Percentiles rank a stretch among this genome's conserved stretches.
Conservation (phyloP, 2,113 vertebrate genomes). For the Planiliza haematocheilus region DNA sequence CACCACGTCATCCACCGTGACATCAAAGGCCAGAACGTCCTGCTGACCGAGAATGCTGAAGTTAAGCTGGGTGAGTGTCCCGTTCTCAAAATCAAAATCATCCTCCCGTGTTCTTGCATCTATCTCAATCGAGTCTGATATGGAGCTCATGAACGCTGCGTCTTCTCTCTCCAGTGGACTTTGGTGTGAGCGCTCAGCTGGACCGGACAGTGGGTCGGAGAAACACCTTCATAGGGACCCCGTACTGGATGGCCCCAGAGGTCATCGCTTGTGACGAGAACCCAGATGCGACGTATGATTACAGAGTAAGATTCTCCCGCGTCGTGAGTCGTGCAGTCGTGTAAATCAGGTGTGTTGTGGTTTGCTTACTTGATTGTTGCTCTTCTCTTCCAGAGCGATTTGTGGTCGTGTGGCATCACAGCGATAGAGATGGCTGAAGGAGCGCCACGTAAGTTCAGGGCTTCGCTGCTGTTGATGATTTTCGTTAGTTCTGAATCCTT, state of each 20-base stretch:
- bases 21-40: slow-evolving; percentile 82
- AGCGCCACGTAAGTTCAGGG: slow-evolving; percentile 92
- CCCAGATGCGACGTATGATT: slow-evolving; percentile 98
- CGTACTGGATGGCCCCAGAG: slow-evolving; percentile 99
- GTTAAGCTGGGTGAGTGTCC: slow-evolving; percentile 75
- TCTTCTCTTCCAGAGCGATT: slow-evolving; percentile 89
- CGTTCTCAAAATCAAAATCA: neutral
- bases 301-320: slow-evolving; percentile 87
- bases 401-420: slow-evolving; percentile 98
- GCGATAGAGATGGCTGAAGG: slow-evolving; percentile 99
- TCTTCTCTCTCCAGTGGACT: slow-evolving; percentile 87
- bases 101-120: too few species aligned
- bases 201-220: slow-evolving; percentile 96
- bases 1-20: slow-evolving; percentile 82
- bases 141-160: too few species aligned
- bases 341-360: too few species aligned
- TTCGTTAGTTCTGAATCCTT: neutral
- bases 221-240: slow-evolving; percentile 98
- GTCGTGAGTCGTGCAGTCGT: rapidly evolving
- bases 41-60: slow-evolving; percentile 80
- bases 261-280: slow-evolving; percentile 99
- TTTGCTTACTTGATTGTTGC: too few species aligned
- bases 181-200: slow-evolving; percentile 97
- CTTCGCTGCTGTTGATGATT: neutral
- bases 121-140: too few species aligned